Evolutionary conservation across 1,140 invertebrate species (phyloP), one percentile per base, ranked within the genome.

Genomic region (Drosophila kanapiae): DNA sequence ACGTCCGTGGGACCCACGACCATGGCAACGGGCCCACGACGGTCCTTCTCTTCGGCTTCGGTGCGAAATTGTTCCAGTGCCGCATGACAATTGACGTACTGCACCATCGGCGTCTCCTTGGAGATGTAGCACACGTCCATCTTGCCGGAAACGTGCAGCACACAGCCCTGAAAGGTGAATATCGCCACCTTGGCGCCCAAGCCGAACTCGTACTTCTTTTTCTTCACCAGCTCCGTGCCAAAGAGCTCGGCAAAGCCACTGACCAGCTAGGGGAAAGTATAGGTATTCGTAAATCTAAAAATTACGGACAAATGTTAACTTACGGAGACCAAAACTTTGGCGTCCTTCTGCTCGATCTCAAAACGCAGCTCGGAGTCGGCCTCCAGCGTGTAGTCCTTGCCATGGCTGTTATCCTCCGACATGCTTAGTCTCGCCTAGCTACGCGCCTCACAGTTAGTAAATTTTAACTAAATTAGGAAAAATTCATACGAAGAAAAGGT

Each of bases 161-260:
- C 95, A 91, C 98, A 99, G 3, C 98, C 98, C 92, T 99, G 97
- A 95, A 97, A 99, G 9, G 99, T 99, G 87, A 97, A 99, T 2
- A 99, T 96, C 0, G 99, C 99, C 14, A 99, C 96, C 94, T 99
- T 99, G 1, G 98, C 96, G 4, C 98, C 98, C 7, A 96, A 94
- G 27, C 95, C 94, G 92, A 99, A 99, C 75, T 96, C 96, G 93
- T 99, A 99, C 16, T 96, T 95, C 93, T 98, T 99, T 27, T 97
- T 97, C 93, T 97, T 97, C 0, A 99, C 97, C 62, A 99, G 91
- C 94, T 99, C 99, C 0, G 98, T 98, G 1, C 99, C 99, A 94
- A 99, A 99, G 49, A 99, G 95, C 94, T 99, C 99, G 0, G 98
- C 98, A 75, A 96, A 94, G 9, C 98, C 99, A 91, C 93, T 95